Evolutionary conservation across 2,797 vertebrate genomes (phyloP).

Genomic region (Echeneis naucrates): DNA sequence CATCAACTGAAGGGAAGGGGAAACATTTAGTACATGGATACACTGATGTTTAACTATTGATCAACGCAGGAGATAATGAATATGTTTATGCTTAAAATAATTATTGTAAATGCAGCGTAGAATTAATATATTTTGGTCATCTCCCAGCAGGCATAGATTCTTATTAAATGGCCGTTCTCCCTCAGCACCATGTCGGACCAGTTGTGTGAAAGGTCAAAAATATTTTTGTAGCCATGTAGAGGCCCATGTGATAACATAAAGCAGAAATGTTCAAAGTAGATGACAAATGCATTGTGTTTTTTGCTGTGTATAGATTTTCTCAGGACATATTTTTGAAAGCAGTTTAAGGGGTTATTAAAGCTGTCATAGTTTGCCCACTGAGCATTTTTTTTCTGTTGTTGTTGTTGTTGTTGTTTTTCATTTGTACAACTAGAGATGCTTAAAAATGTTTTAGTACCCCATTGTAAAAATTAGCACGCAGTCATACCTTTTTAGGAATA

Average conservation of each 20-base stretch:
- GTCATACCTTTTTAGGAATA: not conserved
- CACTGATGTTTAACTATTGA: not conserved
- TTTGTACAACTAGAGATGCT: conserved; percentile 13
- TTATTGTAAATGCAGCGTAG: not conserved
- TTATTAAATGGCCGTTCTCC: not conserved
- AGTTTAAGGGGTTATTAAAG: conserved; percentile 69
- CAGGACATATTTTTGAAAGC: conserved; percentile 37
- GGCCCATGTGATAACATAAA: conserved; percentile 16
- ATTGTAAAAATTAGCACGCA: conserved; percentile 3
- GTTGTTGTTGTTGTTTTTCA: too few relatives aligned
- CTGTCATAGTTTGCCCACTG: conserved; percentile 51
- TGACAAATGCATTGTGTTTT: conserved; percentile 8
- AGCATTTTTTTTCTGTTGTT: conserved; percentile 41
- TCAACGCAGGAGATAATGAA: not conserved
- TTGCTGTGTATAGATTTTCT: not conserved
- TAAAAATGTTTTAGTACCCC: not conserved
- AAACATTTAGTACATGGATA: not conserved
- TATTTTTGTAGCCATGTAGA: too few relatives aligned
- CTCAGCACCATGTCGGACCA: conserved; percentile 6
- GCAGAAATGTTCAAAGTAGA: conserved; percentile 8
- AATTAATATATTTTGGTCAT: not conserved
- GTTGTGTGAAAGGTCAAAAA: not conserved
- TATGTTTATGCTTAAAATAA: not conserved
- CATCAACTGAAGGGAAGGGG: not conserved
- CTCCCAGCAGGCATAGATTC: not conserved